A percentile compares a stretch with the other conserved stretches of the same genome.
Conservation (phyloP, 2,888 invertebrate species). For the Hirudinaria manillensis region DNA sequence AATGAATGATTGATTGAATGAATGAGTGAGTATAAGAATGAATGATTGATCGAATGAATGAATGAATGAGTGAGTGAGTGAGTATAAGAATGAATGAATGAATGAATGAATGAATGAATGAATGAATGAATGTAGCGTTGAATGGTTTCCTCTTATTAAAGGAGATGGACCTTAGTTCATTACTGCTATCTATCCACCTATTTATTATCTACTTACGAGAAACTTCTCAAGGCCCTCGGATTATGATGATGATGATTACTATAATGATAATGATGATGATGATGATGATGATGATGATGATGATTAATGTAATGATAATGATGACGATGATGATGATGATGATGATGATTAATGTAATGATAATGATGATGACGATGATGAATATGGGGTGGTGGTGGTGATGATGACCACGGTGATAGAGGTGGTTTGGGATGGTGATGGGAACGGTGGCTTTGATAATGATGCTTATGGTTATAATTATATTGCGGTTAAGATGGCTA, state of each 20-base stretch:
- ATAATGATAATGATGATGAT: constrained; percentile 31
- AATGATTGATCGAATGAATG: too few relatives aligned
- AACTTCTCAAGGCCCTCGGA: background rate
- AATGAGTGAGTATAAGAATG: too few relatives aligned
- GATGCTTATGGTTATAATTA: constrained; percentile 17
- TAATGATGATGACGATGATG: constrained; percentile 16
- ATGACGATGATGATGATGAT: background rate
- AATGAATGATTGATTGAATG: too few relatives aligned
- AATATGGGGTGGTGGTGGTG: constrained; percentile 10
- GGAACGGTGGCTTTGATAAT: constrained; percentile 18
- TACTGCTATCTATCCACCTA: too few relatives aligned
- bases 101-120: too few relatives aligned
- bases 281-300: constrained; percentile 31
- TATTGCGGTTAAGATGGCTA: constrained; percentile 25
- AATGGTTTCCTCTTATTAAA: too few relatives aligned
- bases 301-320: constrained; percentile 4
- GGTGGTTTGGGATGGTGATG: constrained; percentile 21
- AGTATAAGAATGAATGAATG: too few relatives aligned
- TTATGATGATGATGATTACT: constrained; percentile 25
- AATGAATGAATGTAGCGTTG: too few relatives aligned
- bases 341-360: constrained; percentile 17
- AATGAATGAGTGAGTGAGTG: too few relatives aligned
- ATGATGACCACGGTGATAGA: constrained; percentile 10
- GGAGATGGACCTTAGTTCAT: too few relatives aligned
- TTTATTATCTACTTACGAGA: background rate